Conservation (phyloP, 2,797 vertebrate genomes). For the Monodelphis domestica region DNA sequence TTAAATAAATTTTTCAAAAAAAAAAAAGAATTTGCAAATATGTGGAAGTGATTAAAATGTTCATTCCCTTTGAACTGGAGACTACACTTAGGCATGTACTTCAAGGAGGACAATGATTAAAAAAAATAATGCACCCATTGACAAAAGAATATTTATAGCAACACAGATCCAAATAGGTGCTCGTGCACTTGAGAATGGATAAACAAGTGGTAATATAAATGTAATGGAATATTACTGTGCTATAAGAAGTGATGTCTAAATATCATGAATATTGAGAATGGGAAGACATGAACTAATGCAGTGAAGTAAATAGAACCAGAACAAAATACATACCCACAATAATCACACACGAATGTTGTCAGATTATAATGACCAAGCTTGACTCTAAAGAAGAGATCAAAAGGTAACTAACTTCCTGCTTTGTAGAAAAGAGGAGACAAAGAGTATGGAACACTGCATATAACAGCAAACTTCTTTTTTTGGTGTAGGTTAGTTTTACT, state of each 20-base stretch:
- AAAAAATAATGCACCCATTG: not conserved
- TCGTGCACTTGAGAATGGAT: not conserved
- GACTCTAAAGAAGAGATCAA: not conserved
- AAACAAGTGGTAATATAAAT: not conserved
- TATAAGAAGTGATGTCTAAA: not conserved
- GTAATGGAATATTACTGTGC: not conserved
- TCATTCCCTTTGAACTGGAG: not conserved
- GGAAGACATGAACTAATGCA: not conserved
- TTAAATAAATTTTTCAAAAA: too few species aligned
- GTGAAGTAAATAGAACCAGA: too few species aligned
- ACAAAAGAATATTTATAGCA: not conserved
- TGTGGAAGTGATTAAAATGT: not conserved
- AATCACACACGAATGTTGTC: not conserved
- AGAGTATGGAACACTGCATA: not conserved
- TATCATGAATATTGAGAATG: not conserved
- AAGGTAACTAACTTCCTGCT: not conserved
- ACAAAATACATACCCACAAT: too few species aligned
- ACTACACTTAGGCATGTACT: not conserved
- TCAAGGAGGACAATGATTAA: not conserved
- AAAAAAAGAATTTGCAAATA: too few species aligned
- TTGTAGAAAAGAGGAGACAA: not conserved
- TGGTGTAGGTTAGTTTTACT: not conserved
- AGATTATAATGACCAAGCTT: not conserved
- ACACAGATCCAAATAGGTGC: not conserved
- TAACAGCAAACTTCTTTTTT: not conserved